Base-by-base conservation (phyloP, 2,113 vertebrate genomes). In the Dermatemys mawii region DNA sequence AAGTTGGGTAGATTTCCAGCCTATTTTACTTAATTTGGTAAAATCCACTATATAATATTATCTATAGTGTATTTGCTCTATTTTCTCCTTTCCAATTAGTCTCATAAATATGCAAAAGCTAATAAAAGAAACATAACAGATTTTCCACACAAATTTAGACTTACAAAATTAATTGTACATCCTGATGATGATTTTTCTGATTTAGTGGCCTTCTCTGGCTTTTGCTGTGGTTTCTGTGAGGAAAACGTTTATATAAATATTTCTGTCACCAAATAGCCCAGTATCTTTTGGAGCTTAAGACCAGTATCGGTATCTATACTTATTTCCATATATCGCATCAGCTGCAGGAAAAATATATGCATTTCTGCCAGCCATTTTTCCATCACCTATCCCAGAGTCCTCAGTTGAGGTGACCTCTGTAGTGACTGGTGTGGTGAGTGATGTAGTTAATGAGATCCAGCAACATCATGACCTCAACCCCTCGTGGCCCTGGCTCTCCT, bases 361-460 rank as follows among this genome's bases (percentile, higher is more conserved):
- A 27, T 93, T 93, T 87, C 35, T 86, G 95, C 92, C 90, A 95
- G 60, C n/a, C 48, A 8, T 94, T 96, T 95, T 94, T 96, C 87
- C 85, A 86, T 95, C 19, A 81, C 87, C 91, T 95, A 76, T 84
- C 73, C 80, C 73, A 54, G 75, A 82, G 85, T 95, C 93, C 57
- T 94, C 8, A 29, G 95, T 38, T 95, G 93, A 96, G 96, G 89
- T 98, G 98, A 98, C 97, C 98, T 98, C 96, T 97, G 95, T 87
- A 97, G 95, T 95, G 97, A 93, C 90, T 96, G 93, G 92, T 98
- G 27, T 94, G 93, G 96, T 98, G 98, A 98, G 96, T 98, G 97
- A 98, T 98, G 97, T 97, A 96, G 97, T 98, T 98, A 98, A 98
- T 98, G 98, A 98, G 97, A 98, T 98, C 97, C 96, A 98, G 97